phyloP scores from a whole-genome alignment of 2,888 invertebrate genomes.

The Sclerodermus sp. region DNA sequence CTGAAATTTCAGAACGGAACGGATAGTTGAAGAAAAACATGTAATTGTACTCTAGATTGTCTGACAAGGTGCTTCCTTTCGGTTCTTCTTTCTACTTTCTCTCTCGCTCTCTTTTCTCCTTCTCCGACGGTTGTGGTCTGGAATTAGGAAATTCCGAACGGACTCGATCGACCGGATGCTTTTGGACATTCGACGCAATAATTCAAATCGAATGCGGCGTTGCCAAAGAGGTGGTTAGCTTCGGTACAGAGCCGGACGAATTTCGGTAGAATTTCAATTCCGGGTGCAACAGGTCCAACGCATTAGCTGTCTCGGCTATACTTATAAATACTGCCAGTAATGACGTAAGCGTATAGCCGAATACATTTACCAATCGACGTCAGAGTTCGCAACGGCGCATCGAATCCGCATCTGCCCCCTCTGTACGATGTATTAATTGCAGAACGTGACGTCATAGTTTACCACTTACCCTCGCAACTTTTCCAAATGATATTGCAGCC shows the following conservation, averaged over 20 bases:
- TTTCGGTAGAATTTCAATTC: not conserved
- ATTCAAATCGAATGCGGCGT: conserved; percentile 13
- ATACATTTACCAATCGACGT: conserved; percentile 25
- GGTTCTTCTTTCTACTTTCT: too few species aligned
- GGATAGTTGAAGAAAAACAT: too few species aligned
- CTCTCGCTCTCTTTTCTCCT: too few species aligned
- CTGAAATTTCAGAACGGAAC: too few species aligned
- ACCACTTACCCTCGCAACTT: conserved; percentile 11
- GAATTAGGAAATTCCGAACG: too few species aligned
- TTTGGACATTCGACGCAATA: conserved; percentile 5
- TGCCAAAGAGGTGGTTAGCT: conserved; percentile 9
- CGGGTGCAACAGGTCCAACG: conserved; percentile 13
- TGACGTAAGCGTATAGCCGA: conserved; percentile 21
- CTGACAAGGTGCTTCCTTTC: too few species aligned
- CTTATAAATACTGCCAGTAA: conserved; percentile 25
- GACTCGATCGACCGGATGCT: too few species aligned
- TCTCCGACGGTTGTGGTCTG: too few species aligned
- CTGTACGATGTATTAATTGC: conserved; percentile 16
- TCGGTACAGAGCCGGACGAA: not conserved
- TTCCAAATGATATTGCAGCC: too few species aligned
- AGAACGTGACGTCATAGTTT: conserved; percentile 20
- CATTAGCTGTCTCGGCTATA: conserved; percentile 11
- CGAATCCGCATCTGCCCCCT: not conserved
- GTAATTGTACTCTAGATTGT: too few species aligned
- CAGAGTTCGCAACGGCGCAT: conserved; percentile 14